Base-by-base conservation (phyloP, 2,797 vertebrate species). In the Squalus acanthias region DNA sequence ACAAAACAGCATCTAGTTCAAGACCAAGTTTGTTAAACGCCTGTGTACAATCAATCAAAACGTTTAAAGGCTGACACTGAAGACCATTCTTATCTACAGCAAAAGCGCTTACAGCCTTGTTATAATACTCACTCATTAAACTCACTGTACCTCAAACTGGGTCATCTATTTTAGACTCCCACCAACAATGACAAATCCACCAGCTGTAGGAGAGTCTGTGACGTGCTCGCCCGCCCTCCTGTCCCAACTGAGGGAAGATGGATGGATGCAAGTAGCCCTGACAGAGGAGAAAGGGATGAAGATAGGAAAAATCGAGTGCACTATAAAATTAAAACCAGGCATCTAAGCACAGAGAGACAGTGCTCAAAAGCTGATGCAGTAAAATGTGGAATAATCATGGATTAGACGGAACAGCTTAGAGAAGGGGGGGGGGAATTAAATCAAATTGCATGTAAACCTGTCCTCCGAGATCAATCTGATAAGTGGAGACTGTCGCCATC, bases 111-210 rank as follows among this genome's bases (percentile, higher is more conserved):
- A 95, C 93, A 95, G 67, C 8, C 93, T 72, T 95, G 94, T 65
- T 76, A 76, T 95, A 91, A 91, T 33, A 74, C 70, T 53, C 29
- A 57, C 94, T 74, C 94, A 76, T 95, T 60, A 95, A 95, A 95
- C 70, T n/a, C 94, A 53, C 70, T 57, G 94, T 50, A 74, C 70
- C 70, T 74, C 69, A 95, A 95, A 95, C 46, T 95, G 94, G 94
- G 94, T 95, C 94, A 95, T 95, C 94, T 95, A 95, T 95, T 95
- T 95, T 95, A 76, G 94, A 95, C 70, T 95, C 46, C 70, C 94
- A 76, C 94, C 94, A 95, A 76, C 94, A 95, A 95, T 76, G 94
- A 95, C 94, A 95, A 72, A 74, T 76, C 70, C 94, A 26, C 69
- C 94, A 76, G 70, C 29, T 74, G 94, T 17, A 76, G 39, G 94